A percentile compares a stretch with the other conserved stretches of the same genome.
Conservation (phyloP, 2,797 vertebrate genomes). For the Lateolabrax maculatus region DNA sequence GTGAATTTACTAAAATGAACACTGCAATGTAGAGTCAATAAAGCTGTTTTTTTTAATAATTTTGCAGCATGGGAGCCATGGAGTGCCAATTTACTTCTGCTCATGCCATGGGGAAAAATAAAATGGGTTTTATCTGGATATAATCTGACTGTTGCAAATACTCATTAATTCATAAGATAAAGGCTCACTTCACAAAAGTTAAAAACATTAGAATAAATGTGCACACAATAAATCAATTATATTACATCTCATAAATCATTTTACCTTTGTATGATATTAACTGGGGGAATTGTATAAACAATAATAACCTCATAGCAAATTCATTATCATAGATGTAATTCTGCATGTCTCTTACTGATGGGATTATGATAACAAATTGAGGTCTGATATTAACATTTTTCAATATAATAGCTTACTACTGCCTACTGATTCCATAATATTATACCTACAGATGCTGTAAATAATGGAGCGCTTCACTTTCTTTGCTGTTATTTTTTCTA, state of each 20-base stretch:
- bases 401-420: neutral
- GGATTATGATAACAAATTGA: conserved; percentile 32
- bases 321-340: conserved; percentile 37
- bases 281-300: conserved; percentile 8
- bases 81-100: neutral
- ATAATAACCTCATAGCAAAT: conserved; percentile 22
- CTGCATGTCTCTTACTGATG: conserved; percentile 11
- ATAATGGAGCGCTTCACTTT: no score
- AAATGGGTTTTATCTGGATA: neutral
- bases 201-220: conserved; percentile 11
- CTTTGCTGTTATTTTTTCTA: no score
- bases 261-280: conserved; percentile 23
- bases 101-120: neutral
- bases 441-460: neutral
- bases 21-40: no score
- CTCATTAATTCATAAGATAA: conserved; percentile 20
- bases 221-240: neutral
- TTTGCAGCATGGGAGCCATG: neutral
- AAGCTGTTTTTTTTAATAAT: no score
- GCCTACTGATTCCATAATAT: conserved; percentile 16
- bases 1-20: no score
- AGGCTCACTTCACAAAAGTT: conserved; percentile 7
- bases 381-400: conserved; percentile 24
- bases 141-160: neutral
- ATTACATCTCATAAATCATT: conserved; percentile 27